These are phyloP conservation scores for Drosophila anomelani DNA, from an alignment of 2,888 invertebrate species.

Conservation along the genomic window DNA sequence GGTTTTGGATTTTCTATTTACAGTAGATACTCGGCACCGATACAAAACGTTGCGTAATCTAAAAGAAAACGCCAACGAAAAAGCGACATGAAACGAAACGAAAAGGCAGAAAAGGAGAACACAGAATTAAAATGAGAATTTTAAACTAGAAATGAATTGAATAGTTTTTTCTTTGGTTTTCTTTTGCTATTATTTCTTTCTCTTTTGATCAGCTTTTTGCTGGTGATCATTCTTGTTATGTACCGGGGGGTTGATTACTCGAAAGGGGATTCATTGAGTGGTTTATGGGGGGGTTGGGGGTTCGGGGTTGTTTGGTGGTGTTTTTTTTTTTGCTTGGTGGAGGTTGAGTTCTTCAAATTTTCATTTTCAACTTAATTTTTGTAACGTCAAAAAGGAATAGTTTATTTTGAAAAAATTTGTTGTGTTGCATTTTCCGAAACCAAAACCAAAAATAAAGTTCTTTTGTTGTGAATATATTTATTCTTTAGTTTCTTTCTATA, in stretches of 20 bases:
- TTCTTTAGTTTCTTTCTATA: slow-evolving; percentile 15
- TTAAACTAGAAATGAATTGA: slow-evolving; percentile 57
- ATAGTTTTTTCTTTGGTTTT: slow-evolving; percentile 13
- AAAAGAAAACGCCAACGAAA: slow-evolving; percentile 83
- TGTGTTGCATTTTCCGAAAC: slow-evolving; percentile 63
- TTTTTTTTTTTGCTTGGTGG: slow-evolving; percentile 39
- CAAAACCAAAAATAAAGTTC: slow-evolving; percentile 57
- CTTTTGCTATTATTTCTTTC: slow-evolving; percentile 21
- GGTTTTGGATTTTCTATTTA: slow-evolving; percentile 79
- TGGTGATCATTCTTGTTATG: slow-evolving; percentile 65
- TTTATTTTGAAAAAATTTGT: slow-evolving; percentile 6
- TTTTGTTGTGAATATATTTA: slow-evolving; percentile 28
- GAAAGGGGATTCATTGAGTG: slow-evolving; percentile 23
- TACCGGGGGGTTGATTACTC: slow-evolving; percentile 55
- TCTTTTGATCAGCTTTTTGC: slow-evolving; percentile 32
- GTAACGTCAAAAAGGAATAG: slow-evolving; percentile 13
- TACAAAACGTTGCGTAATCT: slow-evolving; percentile 85
- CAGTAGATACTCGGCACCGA: slow-evolving; percentile 85
- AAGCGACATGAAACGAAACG: slow-evolving; percentile 83
- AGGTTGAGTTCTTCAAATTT: slow-evolving; percentile 34
- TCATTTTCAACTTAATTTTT: neutral
- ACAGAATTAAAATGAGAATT: slow-evolving; percentile 76
- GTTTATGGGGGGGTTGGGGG: slow-evolving; percentile 29
- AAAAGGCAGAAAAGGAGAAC: slow-evolving; percentile 71
- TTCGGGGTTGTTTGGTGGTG: slow-evolving; percentile 35